These are phyloP conservation scores for Hylaea fasciaria DNA, from an alignment of 2,888 invertebrate species.

Conservation along the genomic window DNA sequence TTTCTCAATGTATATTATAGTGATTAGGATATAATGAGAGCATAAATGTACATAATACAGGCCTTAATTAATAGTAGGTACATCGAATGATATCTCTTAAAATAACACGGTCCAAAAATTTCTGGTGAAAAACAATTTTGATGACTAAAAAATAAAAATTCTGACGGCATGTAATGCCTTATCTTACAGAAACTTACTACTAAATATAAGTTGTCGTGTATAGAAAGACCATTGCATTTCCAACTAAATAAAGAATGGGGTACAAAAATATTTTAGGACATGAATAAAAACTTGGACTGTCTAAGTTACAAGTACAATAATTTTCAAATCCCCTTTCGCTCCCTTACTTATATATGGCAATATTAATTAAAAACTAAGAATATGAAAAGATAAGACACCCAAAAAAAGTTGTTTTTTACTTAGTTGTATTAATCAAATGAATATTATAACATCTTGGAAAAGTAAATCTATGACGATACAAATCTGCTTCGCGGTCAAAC, in stretches of 20 bases:
- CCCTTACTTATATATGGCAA: constrained; percentile 18
- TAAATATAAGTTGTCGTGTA: too few species aligned
- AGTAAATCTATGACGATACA: too few species aligned
- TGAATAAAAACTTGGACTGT: constrained; percentile 15
- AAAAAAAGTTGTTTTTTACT: neutral
- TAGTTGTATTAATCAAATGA: too few species aligned
- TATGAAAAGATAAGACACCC: neutral
- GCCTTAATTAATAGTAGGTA: constrained; percentile 18
- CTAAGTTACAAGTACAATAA: constrained; percentile 6
- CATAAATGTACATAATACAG: constrained; percentile 43
- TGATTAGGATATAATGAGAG: constrained; percentile 55
- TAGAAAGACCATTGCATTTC: too few species aligned
- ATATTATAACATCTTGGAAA: too few species aligned
- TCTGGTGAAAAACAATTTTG: neutral
- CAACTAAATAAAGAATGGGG: neutral
- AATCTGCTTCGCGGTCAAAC: too few species aligned
- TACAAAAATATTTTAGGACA: neutral
- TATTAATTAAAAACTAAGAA: constrained; percentile 17
- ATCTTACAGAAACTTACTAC: too few species aligned
- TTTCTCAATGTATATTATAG: constrained; percentile 53
- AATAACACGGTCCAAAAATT: constrained; percentile 42
- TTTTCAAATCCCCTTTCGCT: constrained; percentile 5
- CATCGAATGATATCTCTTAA: constrained; percentile 38
- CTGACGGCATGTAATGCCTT: neutral
- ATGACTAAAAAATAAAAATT: neutral